Evolutionary conservation across 2,888 invertebrate genomes (phyloP), one percentile per base, ranked within the genome.

Genomic region (Dasypogon diadema): DNA sequence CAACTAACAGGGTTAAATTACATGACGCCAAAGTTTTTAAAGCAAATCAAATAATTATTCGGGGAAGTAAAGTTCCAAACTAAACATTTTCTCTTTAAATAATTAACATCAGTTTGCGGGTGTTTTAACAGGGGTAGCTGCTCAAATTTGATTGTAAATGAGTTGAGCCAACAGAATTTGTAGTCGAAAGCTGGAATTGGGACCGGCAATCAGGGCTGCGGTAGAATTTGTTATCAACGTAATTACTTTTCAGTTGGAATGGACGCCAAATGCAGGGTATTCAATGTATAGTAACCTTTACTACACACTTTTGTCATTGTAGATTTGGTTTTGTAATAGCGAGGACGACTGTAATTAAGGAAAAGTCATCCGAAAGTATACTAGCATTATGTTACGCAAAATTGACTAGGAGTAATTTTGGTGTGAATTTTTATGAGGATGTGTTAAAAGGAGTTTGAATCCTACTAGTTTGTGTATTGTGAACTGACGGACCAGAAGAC

Each of bases 71-170:
- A 16, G 14, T 51, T 16, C 21, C 16, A 6, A 21, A 21, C 21
- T 21, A 51, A 51, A 51, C 51, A 51, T 21, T 51, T 51, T 51
- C 51, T 16, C 18, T 21, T 51, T 21, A 51, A 51, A 51, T 51
- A 42, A 42, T 42, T 42, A 51, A 51, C 51, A 51, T 51, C 51
- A 51, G 51, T 51, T 51, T 21, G 18, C 18, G 51, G 51, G 51
- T 51, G 16, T 21, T 51, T 51, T 21, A n/a, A 21, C 21, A 21
- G 51, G 51, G 51, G 51, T 16, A 51, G 51, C 21, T 51, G 51
- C 51, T 51, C 51, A 51, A 51, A 51, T 51, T 51, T 51, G 21
- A 51, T 51, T 51, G 51, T 51, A 3, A 51, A 51, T 51, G 51
- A 51, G 51, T 51, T 51, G 4, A 51, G 51, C 51, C n/a, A 51